These are phyloP conservation scores for Opisthograptis luteolata DNA, from an alignment of 2,888 invertebrate species.

Conservation along the genomic window DNA sequence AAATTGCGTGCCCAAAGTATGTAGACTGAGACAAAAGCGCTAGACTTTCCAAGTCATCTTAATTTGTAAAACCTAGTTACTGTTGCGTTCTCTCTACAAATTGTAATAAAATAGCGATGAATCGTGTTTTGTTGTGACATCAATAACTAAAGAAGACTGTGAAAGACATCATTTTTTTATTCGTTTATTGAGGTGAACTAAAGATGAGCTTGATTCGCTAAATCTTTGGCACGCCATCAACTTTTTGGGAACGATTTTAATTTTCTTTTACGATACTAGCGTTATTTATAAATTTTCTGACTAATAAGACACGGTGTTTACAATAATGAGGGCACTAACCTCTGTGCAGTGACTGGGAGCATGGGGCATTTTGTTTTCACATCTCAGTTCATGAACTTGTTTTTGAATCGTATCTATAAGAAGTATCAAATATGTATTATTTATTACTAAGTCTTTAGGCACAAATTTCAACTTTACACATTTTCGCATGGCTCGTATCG, in stretches of 20 bases:
- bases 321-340: slow-evolving; percentile 59
- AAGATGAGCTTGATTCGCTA: slow-evolving; percentile 30
- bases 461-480: too few species aligned
- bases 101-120: slow-evolving; percentile 48
- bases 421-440: too few species aligned
- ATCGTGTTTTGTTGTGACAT: slow-evolving; percentile 39
- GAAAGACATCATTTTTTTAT: slow-evolving; percentile 27
- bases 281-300: slow-evolving; percentile 52
- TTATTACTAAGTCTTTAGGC: too few species aligned
- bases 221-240: slow-evolving; percentile 42
- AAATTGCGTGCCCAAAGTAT: slow-evolving; percentile 27
- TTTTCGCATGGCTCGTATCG: background rate
- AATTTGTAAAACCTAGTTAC: slow-evolving; percentile 40
- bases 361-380: slow-evolving; percentile 27
- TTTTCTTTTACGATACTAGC: slow-evolving; percentile 45
- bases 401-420: background rate
- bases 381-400: slow-evolving; percentile 14
- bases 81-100: slow-evolving; percentile 34
- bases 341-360: slow-evolving; percentile 24
- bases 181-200: slow-evolving; percentile 16
- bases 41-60: slow-evolving; percentile 40
- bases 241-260: slow-evolving; percentile 22
- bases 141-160: slow-evolving; percentile 32
- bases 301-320: slow-evolving; percentile 57
- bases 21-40: slow-evolving; percentile 29